Base-by-base conservation (phyloP, 2,113 vertebrate genomes). In the Seriola quinqueradiata region DNA sequence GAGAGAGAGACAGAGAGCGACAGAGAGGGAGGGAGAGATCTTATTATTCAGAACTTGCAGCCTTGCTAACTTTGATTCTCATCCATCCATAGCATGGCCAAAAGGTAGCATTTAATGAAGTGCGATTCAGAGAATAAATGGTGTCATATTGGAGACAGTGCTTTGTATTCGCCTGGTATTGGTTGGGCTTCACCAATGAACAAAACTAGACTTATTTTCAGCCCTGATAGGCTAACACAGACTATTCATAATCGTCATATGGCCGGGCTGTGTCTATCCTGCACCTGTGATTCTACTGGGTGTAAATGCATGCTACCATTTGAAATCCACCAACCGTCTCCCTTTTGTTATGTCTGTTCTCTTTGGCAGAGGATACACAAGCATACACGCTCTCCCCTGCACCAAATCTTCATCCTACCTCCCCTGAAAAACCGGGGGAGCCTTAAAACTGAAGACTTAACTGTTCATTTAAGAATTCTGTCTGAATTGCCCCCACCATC, bases 91-190 rank as follows among this genome's bases (percentile, higher is more conserved):
- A 95, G 96, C 96, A 97, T 98, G 96, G 96, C 97, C 97, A 97
- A 98, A 97, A 99, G 97, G 97, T 97, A 97, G 96, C 96, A 96
- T 97, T 97, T 98, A 97, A 98, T 99, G 97, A 98, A 97, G 96
- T 97, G 96, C 94, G 94, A 97, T 97, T 97, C 96, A 96, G 95
- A 95, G 96, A 96, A 96, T 97, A 97, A 97, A 98, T 96, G 96
- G 96, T 96, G 97, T 96, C 96, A 96, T 96, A 97, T 95, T 97
- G 96, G 95, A 97, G 96, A 96, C 95, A 94, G 96, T 95, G 96
- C 96, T 96, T 97, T 96, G 95, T 96, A 93, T 96, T 96, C 2
- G 3, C 50, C 94, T 94, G 96, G 95, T 96, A 95, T 95, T 96
- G 96, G 97, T 96, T 96, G 96, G 95, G 95, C 95, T 95, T 94